Evolutionary conservation across 2,888 invertebrate species (phyloP), one percentile per base, ranked within the genome.

Genomic region (Ornithoptera alexandrae): DNA sequence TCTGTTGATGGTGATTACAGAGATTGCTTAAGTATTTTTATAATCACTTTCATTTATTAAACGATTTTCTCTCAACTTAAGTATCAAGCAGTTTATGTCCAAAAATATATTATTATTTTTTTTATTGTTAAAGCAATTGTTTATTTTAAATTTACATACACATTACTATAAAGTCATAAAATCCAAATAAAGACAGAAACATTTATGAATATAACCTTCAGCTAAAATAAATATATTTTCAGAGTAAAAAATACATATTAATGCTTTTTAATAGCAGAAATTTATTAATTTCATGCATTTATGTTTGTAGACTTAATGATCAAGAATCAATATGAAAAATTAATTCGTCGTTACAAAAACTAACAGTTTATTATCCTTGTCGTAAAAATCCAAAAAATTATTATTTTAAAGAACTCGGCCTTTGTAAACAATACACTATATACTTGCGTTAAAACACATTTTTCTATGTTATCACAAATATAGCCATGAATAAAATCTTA

Each of bases 401-500:
- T 53, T 50, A 24, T 53, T 50, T 24, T 15, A 50, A 1, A n/a
- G 7, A 15, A n/a, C 4, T 46, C 46, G 12, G 46, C 50, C 39
- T 36, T 42, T n/a, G 1, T n/a, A 70, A 59, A 67, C 39, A 30
- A 20, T 42, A 15, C 70, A 56, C 17, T 67, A 64, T 61, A 2
- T 10, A 4, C 0, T 12, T 39, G 53, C 8, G 15, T 50, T 67
- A 67, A 67, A 64, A 57, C 2, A 10, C 46, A 70, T 63, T 67
- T 64, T 63, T 53, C 59, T 12, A 24, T 64, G 42, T 39, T 15
- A 84, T 81, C 78, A 73, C 60, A 65, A 36, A 70, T 68, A 71
- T 73, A 77, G 77, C 82, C 85, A 92, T 92, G 90, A 90, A 92
- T 92, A 92, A 92, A 91, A 92, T 89, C 92, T 92, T 88, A 92